Evolutionary conservation across 2,797 vertebrate genomes (phyloP).

Genomic region (Erethizon dorsatum): DNA sequence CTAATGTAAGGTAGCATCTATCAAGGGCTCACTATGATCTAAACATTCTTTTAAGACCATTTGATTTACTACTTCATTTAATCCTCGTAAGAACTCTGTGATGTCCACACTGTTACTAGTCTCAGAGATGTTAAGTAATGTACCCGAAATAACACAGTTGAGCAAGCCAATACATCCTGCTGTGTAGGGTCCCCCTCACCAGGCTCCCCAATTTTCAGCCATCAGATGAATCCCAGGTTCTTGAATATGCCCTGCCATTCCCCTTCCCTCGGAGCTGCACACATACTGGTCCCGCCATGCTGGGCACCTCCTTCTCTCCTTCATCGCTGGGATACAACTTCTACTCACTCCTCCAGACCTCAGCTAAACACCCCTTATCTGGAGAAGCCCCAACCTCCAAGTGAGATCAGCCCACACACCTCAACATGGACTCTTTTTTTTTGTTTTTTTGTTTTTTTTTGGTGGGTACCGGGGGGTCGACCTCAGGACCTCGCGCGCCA

Average conservation of each 20-base stretch:
- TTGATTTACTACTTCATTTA: not conserved
- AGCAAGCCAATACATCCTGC: no score
- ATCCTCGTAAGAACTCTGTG: not conserved
- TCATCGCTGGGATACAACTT: not conserved
- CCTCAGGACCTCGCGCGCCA: no score
- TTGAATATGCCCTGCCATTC: not conserved
- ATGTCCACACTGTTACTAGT: not conserved
- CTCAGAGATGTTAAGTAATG: not conserved
- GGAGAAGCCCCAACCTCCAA: not conserved
- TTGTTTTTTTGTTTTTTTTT: no score
- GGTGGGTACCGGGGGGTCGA: no score
- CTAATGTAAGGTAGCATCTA: not conserved
- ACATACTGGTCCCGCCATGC: not conserved
- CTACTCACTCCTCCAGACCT: not conserved
- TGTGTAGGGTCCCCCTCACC: rapidly evolving
- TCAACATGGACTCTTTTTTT: no score
- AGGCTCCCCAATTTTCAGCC: not conserved
- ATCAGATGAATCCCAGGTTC: not conserved
- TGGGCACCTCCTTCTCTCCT: not conserved
- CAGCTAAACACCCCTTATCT: not conserved
- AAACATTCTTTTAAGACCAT: not conserved
- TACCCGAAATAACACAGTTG: not conserved
- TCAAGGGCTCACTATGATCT: not conserved
- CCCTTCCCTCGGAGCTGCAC: not conserved
- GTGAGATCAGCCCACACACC: not conserved